These are phyloP conservation scores for Cheilosia scutellata DNA, from an alignment of 2,888 invertebrate genomes.

Conservation along the genomic window DNA sequence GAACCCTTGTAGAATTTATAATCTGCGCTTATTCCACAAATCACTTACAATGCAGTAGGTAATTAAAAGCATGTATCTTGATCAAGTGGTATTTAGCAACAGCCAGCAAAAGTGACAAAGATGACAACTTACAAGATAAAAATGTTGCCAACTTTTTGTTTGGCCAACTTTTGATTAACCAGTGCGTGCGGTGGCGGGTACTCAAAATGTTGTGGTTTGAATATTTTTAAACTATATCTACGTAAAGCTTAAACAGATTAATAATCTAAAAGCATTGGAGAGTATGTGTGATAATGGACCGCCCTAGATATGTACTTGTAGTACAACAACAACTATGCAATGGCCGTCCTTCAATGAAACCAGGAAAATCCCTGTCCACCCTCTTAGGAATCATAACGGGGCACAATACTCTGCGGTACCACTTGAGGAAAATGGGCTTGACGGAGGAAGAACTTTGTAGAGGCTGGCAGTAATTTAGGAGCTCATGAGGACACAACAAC, in stretches of 20 bases:
- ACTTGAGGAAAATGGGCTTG: too few species aligned
- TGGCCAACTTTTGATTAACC: neutral
- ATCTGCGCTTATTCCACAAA: slow-evolving; percentile 15
- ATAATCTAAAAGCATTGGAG: neutral
- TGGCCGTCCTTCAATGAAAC: too few species aligned
- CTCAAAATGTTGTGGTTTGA: neutral
- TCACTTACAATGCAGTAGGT: slow-evolving; percentile 4
- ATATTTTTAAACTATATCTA: too few species aligned
- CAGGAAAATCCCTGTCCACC: too few species aligned
- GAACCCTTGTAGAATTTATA: slow-evolving; percentile 23
- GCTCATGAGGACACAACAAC: too few species aligned
- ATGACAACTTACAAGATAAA: slow-evolving; percentile 17
- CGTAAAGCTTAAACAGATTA: too few species aligned
- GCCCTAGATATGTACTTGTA: too few species aligned
- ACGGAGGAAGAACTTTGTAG: too few species aligned
- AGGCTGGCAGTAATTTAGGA: too few species aligned
- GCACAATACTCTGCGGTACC: too few species aligned
- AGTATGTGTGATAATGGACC: neutral
- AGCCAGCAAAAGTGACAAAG: neutral
- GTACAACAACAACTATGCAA: too few species aligned
- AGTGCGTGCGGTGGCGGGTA: neutral
- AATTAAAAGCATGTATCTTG: slow-evolving; percentile 31
- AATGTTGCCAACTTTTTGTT: neutral
- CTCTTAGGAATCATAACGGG: too few species aligned
- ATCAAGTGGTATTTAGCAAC: slow-evolving; percentile 9